These are phyloP conservation scores for Sylvietta virens DNA, from an alignment of 2,113 vertebrate species.

Conservation along the genomic window DNA sequence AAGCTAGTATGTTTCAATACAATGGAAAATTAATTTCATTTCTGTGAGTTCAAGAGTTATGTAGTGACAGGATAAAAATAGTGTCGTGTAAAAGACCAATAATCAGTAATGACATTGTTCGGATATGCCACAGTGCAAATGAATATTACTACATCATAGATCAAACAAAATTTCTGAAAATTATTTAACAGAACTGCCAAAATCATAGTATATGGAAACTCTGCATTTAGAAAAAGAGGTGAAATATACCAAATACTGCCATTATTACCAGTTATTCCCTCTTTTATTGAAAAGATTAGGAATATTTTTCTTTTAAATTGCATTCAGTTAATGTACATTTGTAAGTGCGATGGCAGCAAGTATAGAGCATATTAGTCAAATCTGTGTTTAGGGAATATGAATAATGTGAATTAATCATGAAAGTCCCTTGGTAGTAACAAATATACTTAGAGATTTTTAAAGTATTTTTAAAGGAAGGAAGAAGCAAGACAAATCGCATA, in stretches of 20 bases:
- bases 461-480: conserved; percentile 18
- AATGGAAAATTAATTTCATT: conserved; percentile 19
- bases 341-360: background rate
- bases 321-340: conserved; percentile 10
- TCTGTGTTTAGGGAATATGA: conserved; percentile 46
- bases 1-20: background rate
- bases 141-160: background rate
- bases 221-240: background rate
- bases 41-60: background rate
- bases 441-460: background rate
- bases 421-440: conserved; percentile 24
- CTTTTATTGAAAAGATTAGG: conserved; percentile 14
- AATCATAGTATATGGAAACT: background rate
- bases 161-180: background rate
- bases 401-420: conserved; percentile 32
- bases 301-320: conserved; percentile 49
- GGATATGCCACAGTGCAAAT: background rate
- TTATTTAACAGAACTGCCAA: background rate
- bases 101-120: background rate
- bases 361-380: conserved; percentile 45
- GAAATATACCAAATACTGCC: background rate
- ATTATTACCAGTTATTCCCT: background rate
- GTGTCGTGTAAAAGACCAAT: background rate
- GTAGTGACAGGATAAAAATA: background rate
- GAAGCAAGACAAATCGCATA: conserved; percentile 1